A percentile compares a stretch with the other conserved stretches of the same genome.
Conservation (phyloP, 2,113 vertebrate genomes). For the Synodontis membranacea region DNA sequence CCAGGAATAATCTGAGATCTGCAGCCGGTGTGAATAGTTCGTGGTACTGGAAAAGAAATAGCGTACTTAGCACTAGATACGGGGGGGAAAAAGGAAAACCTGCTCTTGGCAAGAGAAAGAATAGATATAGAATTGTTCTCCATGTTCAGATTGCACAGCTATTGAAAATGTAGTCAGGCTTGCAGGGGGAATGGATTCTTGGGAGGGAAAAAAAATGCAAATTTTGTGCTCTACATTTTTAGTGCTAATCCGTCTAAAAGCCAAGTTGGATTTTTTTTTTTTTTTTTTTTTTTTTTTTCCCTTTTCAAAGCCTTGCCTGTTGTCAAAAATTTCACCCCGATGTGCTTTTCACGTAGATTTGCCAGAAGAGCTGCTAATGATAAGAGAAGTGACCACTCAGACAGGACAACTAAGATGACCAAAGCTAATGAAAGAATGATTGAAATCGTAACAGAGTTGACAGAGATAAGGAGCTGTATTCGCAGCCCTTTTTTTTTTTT, state of each 20-base stretch:
- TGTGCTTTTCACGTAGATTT: constrained; percentile 63
- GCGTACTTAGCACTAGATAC: not conserved
- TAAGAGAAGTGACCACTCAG: constrained; percentile 62
- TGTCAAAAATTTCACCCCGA: constrained; percentile 66
- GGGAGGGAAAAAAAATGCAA: not conserved
- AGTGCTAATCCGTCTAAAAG: not conserved
- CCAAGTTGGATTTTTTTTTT: no score
- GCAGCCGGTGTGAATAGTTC: not conserved
- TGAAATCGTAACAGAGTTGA: constrained; percentile 18
- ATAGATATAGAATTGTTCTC: not conserved
- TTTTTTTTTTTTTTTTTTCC: no score
- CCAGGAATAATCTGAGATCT: constrained; percentile 17
- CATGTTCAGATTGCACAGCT: not conserved
- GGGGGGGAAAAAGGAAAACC: not conserved
- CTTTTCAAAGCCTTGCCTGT: constrained; percentile 45
- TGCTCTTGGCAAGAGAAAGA: not conserved
- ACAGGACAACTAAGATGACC: not conserved
- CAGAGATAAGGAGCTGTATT: constrained; percentile 4
- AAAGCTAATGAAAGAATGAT: not conserved
- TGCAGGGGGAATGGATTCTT: not conserved
- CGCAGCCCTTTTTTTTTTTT: not conserved
- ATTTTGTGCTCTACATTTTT: not conserved
- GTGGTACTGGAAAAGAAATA: not conserved
- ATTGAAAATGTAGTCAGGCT: not conserved
- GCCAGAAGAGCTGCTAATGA: constrained; percentile 62